These are phyloP conservation scores for Oikopleura vanhoeffeni DNA, from an alignment of 23 tunicate species.

Conservation along the genomic window DNA sequence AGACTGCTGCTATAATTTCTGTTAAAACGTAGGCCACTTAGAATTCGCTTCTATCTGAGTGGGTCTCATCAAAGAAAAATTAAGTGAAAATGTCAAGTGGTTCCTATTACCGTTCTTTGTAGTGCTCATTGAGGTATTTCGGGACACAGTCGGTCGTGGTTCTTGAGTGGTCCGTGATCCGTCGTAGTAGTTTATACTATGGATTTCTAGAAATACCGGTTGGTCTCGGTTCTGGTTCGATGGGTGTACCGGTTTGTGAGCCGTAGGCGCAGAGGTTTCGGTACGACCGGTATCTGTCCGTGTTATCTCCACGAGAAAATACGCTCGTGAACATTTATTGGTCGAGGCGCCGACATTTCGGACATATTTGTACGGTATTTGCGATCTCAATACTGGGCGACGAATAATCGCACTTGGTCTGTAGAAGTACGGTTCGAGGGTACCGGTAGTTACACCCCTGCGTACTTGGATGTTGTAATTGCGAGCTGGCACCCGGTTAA, in stretches of 20 bases:
- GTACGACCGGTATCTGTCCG: conserved; percentile 1
- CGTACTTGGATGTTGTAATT: neutral
- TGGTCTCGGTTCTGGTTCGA: neutral
- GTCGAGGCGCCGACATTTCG: neutral
- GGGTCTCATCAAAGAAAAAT: too few species aligned
- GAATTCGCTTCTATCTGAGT: too few species aligned
- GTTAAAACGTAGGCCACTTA: too few species aligned
- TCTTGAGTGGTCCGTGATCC: neutral
- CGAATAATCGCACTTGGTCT: neutral
- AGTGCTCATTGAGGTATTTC: neutral
- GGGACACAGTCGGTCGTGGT: neutral
- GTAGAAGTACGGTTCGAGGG: neutral
- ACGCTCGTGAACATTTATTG: too few species aligned
- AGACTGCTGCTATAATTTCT: too few species aligned
- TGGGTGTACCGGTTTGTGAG: neutral
- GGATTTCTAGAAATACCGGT: neutral
- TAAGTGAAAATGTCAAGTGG: too few species aligned
- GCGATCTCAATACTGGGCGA: neutral
- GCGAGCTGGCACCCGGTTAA: too few species aligned
- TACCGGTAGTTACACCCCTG: neutral
- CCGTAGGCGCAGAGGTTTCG: neutral
- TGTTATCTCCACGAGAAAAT: neutral
- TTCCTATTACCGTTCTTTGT: neutral
- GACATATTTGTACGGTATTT: neutral
- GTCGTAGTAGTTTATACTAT: neutral